Evolutionary conservation across 1,140 invertebrate species (phyloP).

Genomic region (Telenomus remus): DNA sequence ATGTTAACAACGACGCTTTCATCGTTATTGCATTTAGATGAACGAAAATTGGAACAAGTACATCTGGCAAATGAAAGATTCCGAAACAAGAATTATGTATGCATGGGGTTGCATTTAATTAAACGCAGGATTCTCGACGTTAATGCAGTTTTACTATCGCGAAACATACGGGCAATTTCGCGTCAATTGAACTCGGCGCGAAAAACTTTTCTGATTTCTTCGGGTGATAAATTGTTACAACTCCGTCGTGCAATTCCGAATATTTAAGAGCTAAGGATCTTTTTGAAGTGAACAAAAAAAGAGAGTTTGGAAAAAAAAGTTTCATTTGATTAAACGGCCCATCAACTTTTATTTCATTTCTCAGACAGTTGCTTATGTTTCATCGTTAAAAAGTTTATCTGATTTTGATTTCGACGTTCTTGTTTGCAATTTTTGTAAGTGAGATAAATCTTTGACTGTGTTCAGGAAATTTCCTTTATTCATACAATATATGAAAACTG

Average conservation of each 20-base stretch:
- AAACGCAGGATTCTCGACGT: slow-evolving; percentile 44
- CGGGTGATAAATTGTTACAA: slow-evolving; percentile 19
- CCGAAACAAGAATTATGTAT: slow-evolving; percentile 55
- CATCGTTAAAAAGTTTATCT: not conserved
- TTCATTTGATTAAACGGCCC: slow-evolving; percentile 5
- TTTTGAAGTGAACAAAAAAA: not conserved
- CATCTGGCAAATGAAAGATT: slow-evolving; percentile 56
- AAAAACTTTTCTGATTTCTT: slow-evolving; percentile 30
- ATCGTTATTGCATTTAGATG: slow-evolving; percentile 31
- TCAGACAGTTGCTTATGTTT: not conserved
- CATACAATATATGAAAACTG: too few relatives aligned
- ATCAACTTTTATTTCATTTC: not conserved
- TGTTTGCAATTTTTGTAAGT: too few relatives aligned
- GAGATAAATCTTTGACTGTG: too few relatives aligned
- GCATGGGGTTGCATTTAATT: slow-evolving; percentile 54
- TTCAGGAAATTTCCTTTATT: too few relatives aligned
- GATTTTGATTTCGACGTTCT: not conserved
- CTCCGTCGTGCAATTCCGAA: slow-evolving; percentile 10
- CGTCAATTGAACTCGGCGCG: slow-evolving; percentile 29
- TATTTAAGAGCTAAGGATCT: not conserved
- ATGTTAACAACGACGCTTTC: slow-evolving; percentile 39
- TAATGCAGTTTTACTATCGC: slow-evolving; percentile 54
- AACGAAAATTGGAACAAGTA: slow-evolving; percentile 44
- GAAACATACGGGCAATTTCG: slow-evolving; percentile 37
- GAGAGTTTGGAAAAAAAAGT: slow-evolving; percentile 1